Percentiles rank a stretch among this genome's conserved stretches.
Evolutionary conservation across 2,113 vertebrate genomes (phyloP).

Genomic region (Ctenomys sociabilis): DNA sequence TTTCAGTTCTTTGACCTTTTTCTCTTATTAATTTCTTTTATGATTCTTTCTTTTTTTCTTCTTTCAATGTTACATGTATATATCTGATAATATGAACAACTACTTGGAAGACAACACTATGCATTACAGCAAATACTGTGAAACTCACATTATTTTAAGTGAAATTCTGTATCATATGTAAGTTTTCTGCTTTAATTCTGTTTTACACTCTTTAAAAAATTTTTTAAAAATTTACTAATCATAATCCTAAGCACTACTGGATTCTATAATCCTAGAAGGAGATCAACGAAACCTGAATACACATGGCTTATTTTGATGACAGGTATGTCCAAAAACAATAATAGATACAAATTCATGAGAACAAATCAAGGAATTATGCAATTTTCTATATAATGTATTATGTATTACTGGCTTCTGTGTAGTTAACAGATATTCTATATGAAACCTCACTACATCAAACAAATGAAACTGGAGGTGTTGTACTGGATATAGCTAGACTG

Average conservation of each 20-base stretch:
- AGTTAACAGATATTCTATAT: neutral
- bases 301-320: neutral
- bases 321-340: neutral
- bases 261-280: neutral
- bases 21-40: too few species aligned
- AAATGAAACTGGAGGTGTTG: neutral
- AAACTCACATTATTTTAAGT: too few species aligned
- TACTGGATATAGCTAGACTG: neutral
- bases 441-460: neutral
- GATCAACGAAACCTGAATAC: neutral
- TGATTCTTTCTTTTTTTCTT: too few species aligned
- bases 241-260: neutral
- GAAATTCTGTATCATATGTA: too few species aligned
- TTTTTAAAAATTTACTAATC: neutral
- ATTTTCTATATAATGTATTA: neutral
- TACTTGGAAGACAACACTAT: too few species aligned
- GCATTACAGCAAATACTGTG: too few species aligned
- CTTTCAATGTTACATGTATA: too few species aligned
- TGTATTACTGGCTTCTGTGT: neutral
- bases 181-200: too few species aligned
- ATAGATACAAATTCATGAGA: neutral
- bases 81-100: too few species aligned
- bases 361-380: neutral
- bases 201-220: too few species aligned
- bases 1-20: too few species aligned